Base-by-base conservation (phyloP, 2,113 vertebrate genomes). In the Pelobates fuscus region DNA sequence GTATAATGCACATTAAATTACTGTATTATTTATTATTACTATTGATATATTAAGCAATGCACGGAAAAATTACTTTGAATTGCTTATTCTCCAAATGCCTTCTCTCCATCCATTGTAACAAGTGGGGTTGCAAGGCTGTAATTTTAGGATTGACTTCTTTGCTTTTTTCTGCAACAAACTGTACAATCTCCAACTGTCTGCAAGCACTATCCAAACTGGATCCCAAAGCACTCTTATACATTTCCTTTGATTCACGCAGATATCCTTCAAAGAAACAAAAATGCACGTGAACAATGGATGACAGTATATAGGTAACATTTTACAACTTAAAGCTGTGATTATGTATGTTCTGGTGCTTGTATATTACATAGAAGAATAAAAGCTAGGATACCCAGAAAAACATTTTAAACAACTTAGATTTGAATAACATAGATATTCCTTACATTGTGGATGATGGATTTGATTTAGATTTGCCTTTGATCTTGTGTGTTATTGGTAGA, bases 181-280 rank as follows among this genome's bases (percentile, higher is more conserved):
- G 88, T 75, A 98, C 76, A 86, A 96, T 88, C 79, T 89, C 83
- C 78, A 97, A 63, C 77, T 90, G 93, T 78, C 86, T 95, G 86
- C 92, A 87, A 81, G 95, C 83, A 63, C 84, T 83, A 81, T 88
- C 81, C 82, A 99, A 88, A 84, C 67, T 84, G 18, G 82, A 89
- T 46, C 87, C 87, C 74, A 91, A 82, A 75, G 89, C 75, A 43
- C 86, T 91, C 46, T 71, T 81, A 82, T 92, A 92, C 32, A 74
- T 73, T 74, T 89, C 80, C 32, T 91, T 92, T 64, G 89, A 91
- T 81, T 89, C 87, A 65, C 77, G 88, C 79, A 99, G 89, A 86
- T 96, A 97, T 54, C 82, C 97, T 98, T 78, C 83, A 70, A 54
- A 66, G 82, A 78, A 82, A 70, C 83, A 87, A 85, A 63, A 76